These are phyloP conservation scores for Engraulis encrasicolus DNA, from an alignment of 2,113 vertebrate genomes.

Conservation along the genomic window DNA sequence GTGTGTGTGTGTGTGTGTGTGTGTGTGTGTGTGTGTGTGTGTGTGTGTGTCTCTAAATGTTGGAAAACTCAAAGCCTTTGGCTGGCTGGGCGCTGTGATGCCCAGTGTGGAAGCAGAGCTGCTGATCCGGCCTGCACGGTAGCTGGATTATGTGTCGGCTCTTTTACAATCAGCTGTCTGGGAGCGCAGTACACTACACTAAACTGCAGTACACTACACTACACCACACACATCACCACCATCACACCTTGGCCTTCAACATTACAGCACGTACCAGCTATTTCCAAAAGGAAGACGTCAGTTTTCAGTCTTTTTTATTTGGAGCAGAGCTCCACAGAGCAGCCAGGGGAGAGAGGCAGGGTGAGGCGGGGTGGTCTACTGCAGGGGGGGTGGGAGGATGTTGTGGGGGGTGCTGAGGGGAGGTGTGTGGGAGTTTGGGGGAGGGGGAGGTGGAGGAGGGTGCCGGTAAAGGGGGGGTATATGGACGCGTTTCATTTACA, in stretches of 20 bases:
- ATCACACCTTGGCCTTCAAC: slow-evolving; percentile 56
- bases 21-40: no score
- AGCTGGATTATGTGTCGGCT: slow-evolving; percentile 64
- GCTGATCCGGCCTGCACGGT: slow-evolving; percentile 58
- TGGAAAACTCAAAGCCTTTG: slow-evolving; percentile 44
- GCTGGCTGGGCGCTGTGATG: slow-evolving; percentile 60
- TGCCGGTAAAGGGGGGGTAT: slow-evolving; percentile 38
- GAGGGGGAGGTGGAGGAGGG: background rate
- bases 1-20: no score
- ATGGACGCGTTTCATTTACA: slow-evolving; percentile 67
- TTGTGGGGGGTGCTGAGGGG: no score
- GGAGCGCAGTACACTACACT: slow-evolving; percentile 49
- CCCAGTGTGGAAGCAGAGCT: slow-evolving; percentile 58
- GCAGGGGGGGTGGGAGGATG: no score
- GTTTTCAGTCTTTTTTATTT: slow-evolving; percentile 73
- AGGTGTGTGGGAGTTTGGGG: no score
- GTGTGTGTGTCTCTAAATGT: no score
- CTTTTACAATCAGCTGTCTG: slow-evolving; percentile 64
- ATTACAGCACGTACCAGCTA: slow-evolving; percentile 66
- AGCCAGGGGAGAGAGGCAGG: slow-evolving; percentile 21
- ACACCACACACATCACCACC: no score
- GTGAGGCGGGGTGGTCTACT: no score
- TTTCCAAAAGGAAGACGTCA: slow-evolving; percentile 74
- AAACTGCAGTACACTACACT: no score
- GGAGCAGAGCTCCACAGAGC: slow-evolving; percentile 51